phyloP scores from a whole-genome alignment of 2,797 vertebrate species.

The Sebastiscus tertius region DNA sequence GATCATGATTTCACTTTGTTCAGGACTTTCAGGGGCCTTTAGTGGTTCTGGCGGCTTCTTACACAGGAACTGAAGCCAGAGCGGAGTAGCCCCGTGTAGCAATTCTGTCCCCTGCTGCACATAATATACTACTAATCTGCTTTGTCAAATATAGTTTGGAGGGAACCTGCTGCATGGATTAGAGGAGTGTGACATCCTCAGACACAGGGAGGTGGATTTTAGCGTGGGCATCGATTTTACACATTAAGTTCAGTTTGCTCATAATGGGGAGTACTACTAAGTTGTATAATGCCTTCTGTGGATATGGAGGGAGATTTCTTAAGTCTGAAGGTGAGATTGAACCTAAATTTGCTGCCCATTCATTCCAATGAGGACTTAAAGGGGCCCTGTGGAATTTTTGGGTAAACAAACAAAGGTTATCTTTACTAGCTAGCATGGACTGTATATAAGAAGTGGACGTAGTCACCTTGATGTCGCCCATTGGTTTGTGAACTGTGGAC shows the following conservation, averaged over 20 bases:
- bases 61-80: slow-evolving; percentile 5
- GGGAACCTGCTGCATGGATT: not conserved
- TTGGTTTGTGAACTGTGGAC: no score
- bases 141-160: not conserved
- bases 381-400: not conserved
- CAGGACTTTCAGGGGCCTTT: slow-evolving; percentile 12
- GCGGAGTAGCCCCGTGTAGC: not conserved
- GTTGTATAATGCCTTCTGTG: not conserved
- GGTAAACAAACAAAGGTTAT: not conserved
- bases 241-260: not conserved
- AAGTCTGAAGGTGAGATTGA: not conserved
- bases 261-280: not conserved
- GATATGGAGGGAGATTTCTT: not conserved
- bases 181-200: not conserved
- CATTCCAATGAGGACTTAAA: not conserved
- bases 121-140: not conserved
- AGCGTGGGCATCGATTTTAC: not conserved
- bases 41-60: slow-evolving; percentile 7
- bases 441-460: no score
- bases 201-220: not conserved
- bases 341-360: not conserved
- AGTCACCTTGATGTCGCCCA: no score
- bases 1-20: slow-evolving; percentile 58
- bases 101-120: not conserved
- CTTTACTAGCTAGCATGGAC: not conserved